phyloP scores from a whole-genome alignment of 2,113 vertebrate species.

The Garra rufa region DNA sequence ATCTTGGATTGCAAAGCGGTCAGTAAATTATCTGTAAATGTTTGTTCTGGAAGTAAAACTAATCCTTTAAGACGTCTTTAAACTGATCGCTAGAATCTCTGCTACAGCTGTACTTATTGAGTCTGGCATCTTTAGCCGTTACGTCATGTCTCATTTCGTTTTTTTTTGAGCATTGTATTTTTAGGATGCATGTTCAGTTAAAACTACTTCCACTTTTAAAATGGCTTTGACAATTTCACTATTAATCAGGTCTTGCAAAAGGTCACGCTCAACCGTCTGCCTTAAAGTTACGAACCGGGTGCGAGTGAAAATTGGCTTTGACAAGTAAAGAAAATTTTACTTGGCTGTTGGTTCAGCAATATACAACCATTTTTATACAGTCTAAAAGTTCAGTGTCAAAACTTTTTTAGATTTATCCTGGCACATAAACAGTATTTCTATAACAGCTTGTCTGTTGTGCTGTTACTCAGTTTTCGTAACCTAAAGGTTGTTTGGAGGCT shows the following conservation, averaged over 20 bases:
- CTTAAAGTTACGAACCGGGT: neutral
- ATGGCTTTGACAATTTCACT: neutral
- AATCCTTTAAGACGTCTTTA: neutral
- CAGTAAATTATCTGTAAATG: too few relatives aligned
- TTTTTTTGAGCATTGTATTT: neutral
- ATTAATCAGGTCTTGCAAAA: slow-evolving; percentile 39
- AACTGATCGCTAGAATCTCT: neutral
- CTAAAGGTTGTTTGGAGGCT: slow-evolving; percentile 19
- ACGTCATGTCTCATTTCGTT: neutral
- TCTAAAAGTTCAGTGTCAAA: neutral
- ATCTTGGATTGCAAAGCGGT: too few relatives aligned
- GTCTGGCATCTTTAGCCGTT: neutral
- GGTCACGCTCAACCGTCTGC: slow-evolving; percentile 24
- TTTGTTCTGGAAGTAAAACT: too few relatives aligned
- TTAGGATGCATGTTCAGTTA: neutral
- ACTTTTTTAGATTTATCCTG: neutral
- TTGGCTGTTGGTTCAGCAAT: neutral
- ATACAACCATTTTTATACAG: neutral
- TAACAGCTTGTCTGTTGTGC: neutral
- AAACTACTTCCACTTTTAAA: neutral
- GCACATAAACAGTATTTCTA: neutral
- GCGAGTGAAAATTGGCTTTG: neutral
- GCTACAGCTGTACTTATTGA: neutral
- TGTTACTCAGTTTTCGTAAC: neutral
- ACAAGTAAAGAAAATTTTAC: neutral